Conservation (phyloP, 2,113 vertebrate species). For the Ploceus nigricollis region DNA sequence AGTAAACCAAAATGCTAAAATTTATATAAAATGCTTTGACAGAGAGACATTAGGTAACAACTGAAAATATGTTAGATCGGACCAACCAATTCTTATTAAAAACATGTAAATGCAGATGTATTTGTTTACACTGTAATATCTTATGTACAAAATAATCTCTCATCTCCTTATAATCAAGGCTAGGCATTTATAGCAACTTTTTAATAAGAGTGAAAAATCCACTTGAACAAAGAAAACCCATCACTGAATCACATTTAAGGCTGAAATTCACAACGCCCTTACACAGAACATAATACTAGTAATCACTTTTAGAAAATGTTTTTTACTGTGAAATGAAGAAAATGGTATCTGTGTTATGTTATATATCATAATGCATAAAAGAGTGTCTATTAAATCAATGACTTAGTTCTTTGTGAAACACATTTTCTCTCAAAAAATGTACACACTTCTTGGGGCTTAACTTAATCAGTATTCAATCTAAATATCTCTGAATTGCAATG, state of each 20-base stretch:
- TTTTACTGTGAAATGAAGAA: neutral
- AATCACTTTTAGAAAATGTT: neutral
- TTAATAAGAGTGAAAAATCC: neutral
- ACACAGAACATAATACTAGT: neutral
- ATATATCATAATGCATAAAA: neutral
- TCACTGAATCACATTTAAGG: neutral
- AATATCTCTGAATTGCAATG: neutral
- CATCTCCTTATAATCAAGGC: neutral
- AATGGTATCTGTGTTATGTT: neutral
- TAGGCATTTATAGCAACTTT: neutral
- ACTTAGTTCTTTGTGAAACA: neutral
- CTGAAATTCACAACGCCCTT: neutral
- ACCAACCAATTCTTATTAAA: neutral
- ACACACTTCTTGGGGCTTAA: neutral
- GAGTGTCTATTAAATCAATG: neutral
- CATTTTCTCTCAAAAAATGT: neutral
- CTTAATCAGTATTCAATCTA: neutral
- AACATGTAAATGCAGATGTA: neutral
- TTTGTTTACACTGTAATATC: neutral
- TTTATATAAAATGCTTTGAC: neutral
- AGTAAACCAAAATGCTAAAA: neutral
- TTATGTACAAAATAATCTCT: neutral
- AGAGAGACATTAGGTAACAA: neutral
- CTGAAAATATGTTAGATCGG: neutral
- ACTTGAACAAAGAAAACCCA: neutral